Evolutionary conservation across 2,888 invertebrate genomes (phyloP).

Genomic region (Altica lythri): DNA sequence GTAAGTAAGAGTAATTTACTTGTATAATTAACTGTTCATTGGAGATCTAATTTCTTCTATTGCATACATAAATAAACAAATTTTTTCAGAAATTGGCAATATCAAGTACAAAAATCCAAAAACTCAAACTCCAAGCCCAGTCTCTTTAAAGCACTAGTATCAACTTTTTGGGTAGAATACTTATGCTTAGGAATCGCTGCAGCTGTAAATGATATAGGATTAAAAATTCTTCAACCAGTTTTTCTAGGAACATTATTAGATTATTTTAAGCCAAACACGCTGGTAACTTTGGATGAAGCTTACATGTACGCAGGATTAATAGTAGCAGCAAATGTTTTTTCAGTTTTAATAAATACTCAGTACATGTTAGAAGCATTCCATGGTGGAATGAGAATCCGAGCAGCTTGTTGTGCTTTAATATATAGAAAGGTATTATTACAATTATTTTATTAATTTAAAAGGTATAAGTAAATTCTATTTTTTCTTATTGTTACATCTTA

Average conservation of each 20-base stretch:
- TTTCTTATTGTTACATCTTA: no score
- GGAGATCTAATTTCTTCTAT: no score
- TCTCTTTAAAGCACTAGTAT: conserved; percentile 67
- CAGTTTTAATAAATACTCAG: conserved; percentile 67
- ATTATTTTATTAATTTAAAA: not conserved
- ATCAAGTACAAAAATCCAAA: conserved; percentile 63
- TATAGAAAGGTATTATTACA: conserved; percentile 73
- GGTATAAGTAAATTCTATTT: no score
- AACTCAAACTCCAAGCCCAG: conserved; percentile 64
- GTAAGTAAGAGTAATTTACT: conserved; percentile 6
- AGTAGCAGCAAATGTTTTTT: conserved; percentile 60
- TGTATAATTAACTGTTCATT: not conserved
- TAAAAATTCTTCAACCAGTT: conserved; percentile 68
- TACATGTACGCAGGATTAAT: conserved; percentile 64
- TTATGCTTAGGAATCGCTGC: conserved; percentile 65
- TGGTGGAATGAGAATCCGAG: conserved; percentile 76
- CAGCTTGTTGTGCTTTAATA: conserved; percentile 78
- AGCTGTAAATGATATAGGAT: conserved; percentile 60
- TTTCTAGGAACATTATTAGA: conserved; percentile 66
- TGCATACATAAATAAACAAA: no score
- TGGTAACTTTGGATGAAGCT: conserved; percentile 62
- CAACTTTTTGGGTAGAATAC: conserved; percentile 69
- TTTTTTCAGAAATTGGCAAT: conserved; percentile 67
- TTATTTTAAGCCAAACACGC: conserved; percentile 63
- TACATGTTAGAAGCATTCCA: conserved; percentile 68